Evolutionary conservation across 2,888 invertebrate species (phyloP).

Genomic region (Drosophila buzzatii): DNA sequence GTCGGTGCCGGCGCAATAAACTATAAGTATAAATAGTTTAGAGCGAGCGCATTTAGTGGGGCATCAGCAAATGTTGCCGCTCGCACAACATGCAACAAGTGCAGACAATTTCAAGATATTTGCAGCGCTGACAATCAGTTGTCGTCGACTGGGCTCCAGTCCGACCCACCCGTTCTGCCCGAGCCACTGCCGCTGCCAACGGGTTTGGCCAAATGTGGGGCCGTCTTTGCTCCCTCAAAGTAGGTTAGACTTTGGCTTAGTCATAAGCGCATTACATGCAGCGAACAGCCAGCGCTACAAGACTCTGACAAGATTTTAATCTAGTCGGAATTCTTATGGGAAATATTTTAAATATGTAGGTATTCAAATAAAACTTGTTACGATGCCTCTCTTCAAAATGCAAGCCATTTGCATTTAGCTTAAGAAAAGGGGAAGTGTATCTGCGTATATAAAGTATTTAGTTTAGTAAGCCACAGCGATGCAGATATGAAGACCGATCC

Average conservation of each 20-base stretch:
- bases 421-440: neutral
- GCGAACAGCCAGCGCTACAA: slow-evolving; percentile 21
- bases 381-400: neutral
- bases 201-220: slow-evolving; percentile 51
- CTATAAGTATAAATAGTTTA: slow-evolving; percentile 76
- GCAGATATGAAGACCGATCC: neutral
- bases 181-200: slow-evolving; percentile 31
- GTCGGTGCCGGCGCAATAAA: slow-evolving; percentile 66
- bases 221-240: slow-evolving; percentile 51
- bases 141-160: slow-evolving; percentile 40
- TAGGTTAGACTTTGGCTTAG: slow-evolving; percentile 61
- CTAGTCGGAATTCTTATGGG: slow-evolving; percentile 50
- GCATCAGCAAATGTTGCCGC: slow-evolving; percentile 48
- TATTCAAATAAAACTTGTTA: slow-evolving; percentile 23
- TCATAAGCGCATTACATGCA: slow-evolving; percentile 54
- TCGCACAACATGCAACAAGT: slow-evolving; percentile 68
- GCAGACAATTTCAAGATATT: slow-evolving; percentile 52
- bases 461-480: neutral
- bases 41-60: slow-evolving; percentile 66
- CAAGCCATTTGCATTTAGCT: neutral
- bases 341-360: slow-evolving; percentile 41
- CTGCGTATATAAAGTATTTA: neutral
- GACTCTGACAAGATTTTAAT: slow-evolving; percentile 29
- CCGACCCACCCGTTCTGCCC: slow-evolving; percentile 4
- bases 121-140: slow-evolving; percentile 64